Base-by-base conservation (phyloP, 2,888 invertebrate species). In the Pseudococcus longispinus region DNA sequence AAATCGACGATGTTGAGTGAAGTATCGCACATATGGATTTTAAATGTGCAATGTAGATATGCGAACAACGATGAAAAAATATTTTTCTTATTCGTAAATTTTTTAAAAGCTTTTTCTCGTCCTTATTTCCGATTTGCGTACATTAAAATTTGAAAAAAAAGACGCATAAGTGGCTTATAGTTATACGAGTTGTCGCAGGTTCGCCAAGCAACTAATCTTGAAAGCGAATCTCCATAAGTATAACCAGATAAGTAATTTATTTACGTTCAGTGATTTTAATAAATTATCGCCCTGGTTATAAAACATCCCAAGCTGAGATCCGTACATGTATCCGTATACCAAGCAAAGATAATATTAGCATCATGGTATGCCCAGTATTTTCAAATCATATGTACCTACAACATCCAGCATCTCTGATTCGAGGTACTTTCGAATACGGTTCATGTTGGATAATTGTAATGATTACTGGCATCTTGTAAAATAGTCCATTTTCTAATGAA, bases 41-140 rank as follows among this genome's bases (percentile, higher is more conserved):
- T 26, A 26, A 74, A 74, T 37, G 32, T 6, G 74, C 32, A 18
- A 74, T 32, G 13, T 18, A 18, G 9, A 74, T 26, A n/a, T n/a
- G 60, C 8, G 15, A 15, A 70, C 0, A 18, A 70, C 15, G 3
- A 37, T 42, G 20, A 42, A 80, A n/a, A 80, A 80, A 80, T 80
- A 80, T 80, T 80, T 80, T 80, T 42, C n/a, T 80, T 77, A 77
- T 77, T 9, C 13, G 77, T 80, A 42, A 80, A 80, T 80, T 80
- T 42, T 42, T 80, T 80, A 80, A 80, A 80, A 80, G 77, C 77
- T 80, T 80, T 80, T 80, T 80, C 77, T 80, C 77, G 77, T 80
- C 3, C 6, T 13, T 8, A 20, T 80, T 80, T 80, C 23, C 60
- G 60, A 60, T 60, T 60, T 60, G 20, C 13, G 55, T 20, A 32